Base-by-base conservation (phyloP, 2,113 vertebrate species). In the Pachycephala philippinensis region DNA sequence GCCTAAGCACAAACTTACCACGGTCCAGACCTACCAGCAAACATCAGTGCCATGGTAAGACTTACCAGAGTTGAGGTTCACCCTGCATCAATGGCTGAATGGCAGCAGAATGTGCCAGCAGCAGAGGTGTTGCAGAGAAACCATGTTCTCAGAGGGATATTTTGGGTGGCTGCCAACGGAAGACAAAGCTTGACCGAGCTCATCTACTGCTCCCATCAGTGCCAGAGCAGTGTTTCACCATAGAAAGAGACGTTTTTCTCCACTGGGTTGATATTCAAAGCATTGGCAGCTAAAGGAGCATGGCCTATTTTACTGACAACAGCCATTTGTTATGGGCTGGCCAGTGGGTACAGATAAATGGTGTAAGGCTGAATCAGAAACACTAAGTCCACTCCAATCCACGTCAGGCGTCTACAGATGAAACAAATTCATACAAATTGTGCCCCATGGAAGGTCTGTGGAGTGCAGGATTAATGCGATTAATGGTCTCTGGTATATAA, bases 341-440 rank as follows among this genome's bases (percentile, higher is more conserved):
- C 27, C 80, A 27, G 17, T 19, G n/a, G 50, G 31, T 47, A 47
- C 39, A 93, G 70, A 57, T 74, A 68, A 85, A 68, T 40, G 1
- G 24, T 79, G 50, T 3, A 44, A 95, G 54, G 63, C 66, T 30
- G 5, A 91, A 56, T 93, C 66, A 78, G 63, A 96, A 89, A 70
- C 7, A 6, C 11, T 15, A 35, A 93, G 68, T 93, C 68, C 42
- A 40, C 61, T 95, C 69, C 57, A 94, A 59, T 92, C 52, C 40
- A 82, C 35, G 85, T 84, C 84, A 89, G 37, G 13, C 7, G 22
- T 33, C 16, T 56, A 20, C 20, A 61, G 49, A 82, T 79, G 69
- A 91, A 92, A 77, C 17, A 85, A 92, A 90, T 90, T 69, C 57
- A 65, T 57, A 69, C 27, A 76, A 93, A 93, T 88, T 92, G 47